Conservation (phyloP, 2,113 vertebrate species). For the Raja brachyura region DNA sequence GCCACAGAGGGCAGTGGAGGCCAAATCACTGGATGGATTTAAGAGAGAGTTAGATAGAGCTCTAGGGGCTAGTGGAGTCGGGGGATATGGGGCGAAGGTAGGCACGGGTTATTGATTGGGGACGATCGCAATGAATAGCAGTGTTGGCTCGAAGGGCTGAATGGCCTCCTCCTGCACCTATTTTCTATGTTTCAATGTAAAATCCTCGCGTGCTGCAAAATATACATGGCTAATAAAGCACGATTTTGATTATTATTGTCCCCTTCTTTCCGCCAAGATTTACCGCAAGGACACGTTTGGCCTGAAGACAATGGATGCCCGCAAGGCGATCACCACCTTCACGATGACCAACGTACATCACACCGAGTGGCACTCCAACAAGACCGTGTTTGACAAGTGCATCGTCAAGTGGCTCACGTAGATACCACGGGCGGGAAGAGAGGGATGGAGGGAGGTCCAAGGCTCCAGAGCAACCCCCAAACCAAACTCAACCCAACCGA, state of each 20-base stretch:
- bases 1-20: too few relatives aligned
- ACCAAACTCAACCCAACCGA: neutral
- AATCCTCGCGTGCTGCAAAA: too few relatives aligned
- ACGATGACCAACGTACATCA: conserved; percentile 63
- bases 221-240: too few relatives aligned
- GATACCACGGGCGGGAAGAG: neutral
- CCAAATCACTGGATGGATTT: too few relatives aligned
- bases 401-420: conserved; percentile 75
- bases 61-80: too few relatives aligned
- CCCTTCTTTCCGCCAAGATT: conserved; percentile 46
- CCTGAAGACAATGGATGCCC: conserved; percentile 69
- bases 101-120: too few relatives aligned
- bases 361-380: conserved; percentile 74
- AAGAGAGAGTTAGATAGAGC: too few relatives aligned
- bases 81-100: too few relatives aligned
- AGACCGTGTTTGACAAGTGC: conserved; percentile 69
- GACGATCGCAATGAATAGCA: too few relatives aligned
- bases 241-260: neutral
- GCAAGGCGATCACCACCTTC: conserved; percentile 67
- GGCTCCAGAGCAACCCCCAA: neutral
- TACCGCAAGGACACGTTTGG: conserved; percentile 69
- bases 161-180: too few relatives aligned
- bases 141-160: too few relatives aligned
- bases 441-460: neutral
- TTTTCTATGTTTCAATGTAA: too few relatives aligned